Base-by-base conservation (phyloP, 2,113 vertebrate genomes). In the Cavia aperea region DNA sequence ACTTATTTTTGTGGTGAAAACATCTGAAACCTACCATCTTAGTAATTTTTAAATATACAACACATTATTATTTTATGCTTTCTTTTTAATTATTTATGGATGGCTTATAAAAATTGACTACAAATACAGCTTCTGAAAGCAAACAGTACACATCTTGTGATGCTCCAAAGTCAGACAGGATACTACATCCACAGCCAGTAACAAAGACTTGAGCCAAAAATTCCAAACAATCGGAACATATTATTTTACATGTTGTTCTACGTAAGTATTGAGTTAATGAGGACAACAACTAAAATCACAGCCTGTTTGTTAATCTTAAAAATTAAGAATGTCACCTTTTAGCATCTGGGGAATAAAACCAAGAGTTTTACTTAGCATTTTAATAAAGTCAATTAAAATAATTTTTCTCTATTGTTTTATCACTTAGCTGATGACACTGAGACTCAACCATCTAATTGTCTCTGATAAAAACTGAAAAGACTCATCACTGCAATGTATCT, bases 201-300 rank as follows among this genome's bases (percentile, higher is more conserved):
- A 85, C 11, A 51, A 90, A 88, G 51, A 36, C n/a, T 10, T 24
- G 62, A 82, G 78, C 8, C 33, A 86, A 70, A 88, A 87, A 62
- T 89, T 49, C 70, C 83, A 56, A 73, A 21, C 54, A 90, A 81
- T 23, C 39, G 75, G 79, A 73, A 60, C 15, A 21, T 18, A 62
- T 81, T 79, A 77, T 46, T 73, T 68, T 36, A 39, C 70, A 18
- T 7, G 58, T 60, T 66, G 54, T 29, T 70, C 70, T 89, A 94
- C 88, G 54, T 92, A 92, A 72, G 56, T 73, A 68, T 51, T 89
- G 29, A 78, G 62, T 68, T 63, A 83, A 89, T 5, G 14, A 78
- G 39, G 54, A 60, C 78, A 88, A 72, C 39, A 94, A 77, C 68
- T 87, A 90, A 96, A 89, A 93, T 90, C 43, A 77, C 16, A 83